Evolutionary conservation across 37 sponge, comb jelly and placozoan species (phyloP).

Genomic region (Spongilla lacustris): DNA sequence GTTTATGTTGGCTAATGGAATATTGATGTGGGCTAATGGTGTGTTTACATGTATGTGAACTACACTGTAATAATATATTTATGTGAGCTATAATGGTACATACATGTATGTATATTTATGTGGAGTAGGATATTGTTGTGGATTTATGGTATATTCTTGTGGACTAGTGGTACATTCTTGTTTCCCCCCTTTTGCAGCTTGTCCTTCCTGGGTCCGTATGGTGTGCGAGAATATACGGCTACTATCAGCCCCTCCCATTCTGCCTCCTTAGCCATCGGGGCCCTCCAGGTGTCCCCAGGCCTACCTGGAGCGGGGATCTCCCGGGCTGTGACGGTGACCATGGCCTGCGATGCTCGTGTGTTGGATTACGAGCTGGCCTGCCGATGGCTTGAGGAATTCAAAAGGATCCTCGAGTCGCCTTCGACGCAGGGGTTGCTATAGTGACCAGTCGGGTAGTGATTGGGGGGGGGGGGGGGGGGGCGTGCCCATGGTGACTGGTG

Average conservation of each 20-base stretch:
- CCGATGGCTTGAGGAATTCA: conserved; percentile 70
- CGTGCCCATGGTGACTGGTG: background rate
- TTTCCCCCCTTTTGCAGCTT: background rate
- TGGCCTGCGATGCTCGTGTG: conserved; percentile 50
- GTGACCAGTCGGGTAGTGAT: background rate
- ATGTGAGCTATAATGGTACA: no score
- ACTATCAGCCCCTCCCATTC: conserved; percentile 25
- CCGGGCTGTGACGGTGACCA: conserved; percentile 8
- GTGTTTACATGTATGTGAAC: no score
- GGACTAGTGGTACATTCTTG: no score
- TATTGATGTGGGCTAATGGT: no score
- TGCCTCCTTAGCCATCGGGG: conserved; percentile 12
- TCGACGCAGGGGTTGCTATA: background rate
- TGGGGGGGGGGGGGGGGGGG: no score
- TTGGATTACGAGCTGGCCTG: conserved; percentile 42
- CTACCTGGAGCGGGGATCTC: conserved; percentile 13
- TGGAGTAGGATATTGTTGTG: no score
- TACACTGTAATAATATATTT: no score
- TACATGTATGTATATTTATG: no score
- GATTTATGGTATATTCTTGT: no score
- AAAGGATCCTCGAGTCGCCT: conserved; percentile 55
- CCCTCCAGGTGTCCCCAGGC: background rate
- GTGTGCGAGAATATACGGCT: conserved; percentile 3
- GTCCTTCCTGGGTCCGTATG: background rate
- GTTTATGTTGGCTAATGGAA: no score